Conservation (phyloP, 2,113 vertebrate species). For the Lamprologus tigripictilis region DNA sequence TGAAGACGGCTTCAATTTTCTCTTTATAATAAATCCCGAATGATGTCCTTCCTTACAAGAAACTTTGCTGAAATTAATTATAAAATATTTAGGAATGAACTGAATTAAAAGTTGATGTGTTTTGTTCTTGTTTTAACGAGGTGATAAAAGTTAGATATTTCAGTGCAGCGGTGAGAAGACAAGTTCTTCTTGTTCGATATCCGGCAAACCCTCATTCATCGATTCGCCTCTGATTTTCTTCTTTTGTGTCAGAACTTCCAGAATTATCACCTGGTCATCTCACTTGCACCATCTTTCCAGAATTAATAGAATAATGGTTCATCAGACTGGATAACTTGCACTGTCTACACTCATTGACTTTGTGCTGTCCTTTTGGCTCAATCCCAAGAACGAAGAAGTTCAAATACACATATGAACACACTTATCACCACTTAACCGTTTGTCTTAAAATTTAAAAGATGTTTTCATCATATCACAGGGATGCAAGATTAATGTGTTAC, state of each 20-base stretch:
- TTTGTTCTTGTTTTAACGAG: not conserved
- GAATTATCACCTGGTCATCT: not conserved
- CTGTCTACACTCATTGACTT: not conserved
- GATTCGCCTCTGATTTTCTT: not conserved
- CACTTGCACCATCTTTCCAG: not conserved
- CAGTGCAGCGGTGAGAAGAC: not conserved
- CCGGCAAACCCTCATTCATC: not conserved
- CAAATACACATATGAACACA: not conserved
- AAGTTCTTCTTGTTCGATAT: not conserved
- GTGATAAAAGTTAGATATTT: not conserved
- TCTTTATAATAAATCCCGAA: not conserved
- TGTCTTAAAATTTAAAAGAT: not conserved
- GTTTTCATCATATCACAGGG: not conserved
- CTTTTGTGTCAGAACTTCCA: not conserved
- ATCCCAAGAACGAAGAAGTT: not conserved
- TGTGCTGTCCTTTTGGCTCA: rapidly evolving
- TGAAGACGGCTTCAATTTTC: not conserved
- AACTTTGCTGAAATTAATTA: not conserved
- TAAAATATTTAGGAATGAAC: not conserved
- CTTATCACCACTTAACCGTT: not conserved
- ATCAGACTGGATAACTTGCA: too few species aligned
- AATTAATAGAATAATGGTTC: not conserved
- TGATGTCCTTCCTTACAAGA: not conserved
- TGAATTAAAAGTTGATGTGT: not conserved
- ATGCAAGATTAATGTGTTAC: not conserved